These are phyloP conservation scores for Mobula hypostoma DNA, from an alignment of 2,113 vertebrate genomes.

Conservation along the genomic window DNA sequence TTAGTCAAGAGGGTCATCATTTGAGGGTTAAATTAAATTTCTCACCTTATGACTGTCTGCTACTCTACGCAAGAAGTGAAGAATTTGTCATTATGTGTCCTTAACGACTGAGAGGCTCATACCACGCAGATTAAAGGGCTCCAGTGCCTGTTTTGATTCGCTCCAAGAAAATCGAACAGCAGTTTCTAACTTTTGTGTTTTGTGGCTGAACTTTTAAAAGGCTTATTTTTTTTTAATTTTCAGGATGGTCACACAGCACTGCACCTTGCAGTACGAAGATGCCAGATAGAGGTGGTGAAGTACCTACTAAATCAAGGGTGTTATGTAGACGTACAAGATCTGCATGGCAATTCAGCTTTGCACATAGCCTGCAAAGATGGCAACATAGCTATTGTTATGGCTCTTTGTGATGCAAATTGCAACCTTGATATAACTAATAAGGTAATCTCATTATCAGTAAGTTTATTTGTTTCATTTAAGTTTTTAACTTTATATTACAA, in stretches of 20 bases:
- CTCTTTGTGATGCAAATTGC: constrained; percentile 73
- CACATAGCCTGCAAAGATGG: constrained; percentile 95
- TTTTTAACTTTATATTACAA: background rate
- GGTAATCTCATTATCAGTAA: constrained; percentile 51
- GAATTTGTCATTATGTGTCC: background rate
- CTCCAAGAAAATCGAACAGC: background rate
- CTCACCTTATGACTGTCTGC: background rate
- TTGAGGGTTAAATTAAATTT: background rate
- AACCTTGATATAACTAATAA: constrained; percentile 83
- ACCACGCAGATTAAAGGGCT: background rate
- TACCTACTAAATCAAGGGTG: constrained; percentile 73
- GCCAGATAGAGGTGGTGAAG: constrained; percentile 88
- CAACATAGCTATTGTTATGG: constrained; percentile 72
- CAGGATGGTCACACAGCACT: constrained; percentile 92
- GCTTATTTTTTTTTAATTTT: constrained; percentile 55
- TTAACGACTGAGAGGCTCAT: background rate
- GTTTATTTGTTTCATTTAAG: background rate
- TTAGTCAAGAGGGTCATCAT: background rate
- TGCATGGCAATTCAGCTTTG: constrained; percentile 84
- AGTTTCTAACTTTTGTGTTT: background rate
- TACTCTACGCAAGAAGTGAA: background rate
- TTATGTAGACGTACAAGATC: constrained; percentile 79
- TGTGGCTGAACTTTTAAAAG: background rate
- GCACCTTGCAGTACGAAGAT: constrained; percentile 85
- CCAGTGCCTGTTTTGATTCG: background rate